phyloP scores from a whole-genome alignment of 2,113 vertebrate genomes.

The Numida meleagris region DNA sequence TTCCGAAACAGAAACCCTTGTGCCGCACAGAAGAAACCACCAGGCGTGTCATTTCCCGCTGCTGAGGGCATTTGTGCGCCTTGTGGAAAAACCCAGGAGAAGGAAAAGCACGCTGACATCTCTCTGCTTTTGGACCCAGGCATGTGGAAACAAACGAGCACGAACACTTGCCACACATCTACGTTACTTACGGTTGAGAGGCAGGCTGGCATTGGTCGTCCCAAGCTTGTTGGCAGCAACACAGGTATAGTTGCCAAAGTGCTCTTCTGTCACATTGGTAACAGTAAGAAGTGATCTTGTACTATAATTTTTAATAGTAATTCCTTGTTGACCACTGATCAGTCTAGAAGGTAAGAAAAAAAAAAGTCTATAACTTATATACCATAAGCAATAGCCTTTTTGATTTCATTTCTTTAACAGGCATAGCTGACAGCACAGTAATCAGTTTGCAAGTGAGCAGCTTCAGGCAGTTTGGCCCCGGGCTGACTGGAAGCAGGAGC shows the following conservation, averaged over 20 bases:
- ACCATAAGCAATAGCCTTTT: background rate
- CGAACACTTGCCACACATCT: background rate
- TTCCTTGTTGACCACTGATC: slow-evolving; percentile 92
- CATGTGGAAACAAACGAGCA: background rate
- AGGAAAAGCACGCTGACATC: rapidly evolving
- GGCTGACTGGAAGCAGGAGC: background rate
- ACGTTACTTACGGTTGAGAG: slow-evolving; percentile 95
- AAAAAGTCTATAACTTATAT: slow-evolving; percentile 59
- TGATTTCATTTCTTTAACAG: background rate
- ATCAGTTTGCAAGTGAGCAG: background rate
- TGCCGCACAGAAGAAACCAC: rapidly evolving
- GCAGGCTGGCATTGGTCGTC: slow-evolving; percentile 93
- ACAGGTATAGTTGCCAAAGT: slow-evolving; percentile 99
- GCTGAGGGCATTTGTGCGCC: rapidly evolving
- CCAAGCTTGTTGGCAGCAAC: slow-evolving; percentile 96
- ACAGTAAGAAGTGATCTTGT: slow-evolving; percentile 97
- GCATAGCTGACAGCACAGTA: background rate
- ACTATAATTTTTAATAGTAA: slow-evolving; percentile 94
- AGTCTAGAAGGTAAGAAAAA: slow-evolving; percentile 85
- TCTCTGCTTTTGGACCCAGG: background rate
- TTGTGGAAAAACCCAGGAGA: background rate
- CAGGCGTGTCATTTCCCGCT: rapidly evolving
- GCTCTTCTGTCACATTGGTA: slow-evolving; percentile 98
- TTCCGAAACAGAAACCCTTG: background rate
- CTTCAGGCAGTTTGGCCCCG: background rate